Evolutionary conservation across 2,888 invertebrate species (phyloP), one percentile per base, ranked within the genome.

Genomic region (Eucriotettix oculatus): DNA sequence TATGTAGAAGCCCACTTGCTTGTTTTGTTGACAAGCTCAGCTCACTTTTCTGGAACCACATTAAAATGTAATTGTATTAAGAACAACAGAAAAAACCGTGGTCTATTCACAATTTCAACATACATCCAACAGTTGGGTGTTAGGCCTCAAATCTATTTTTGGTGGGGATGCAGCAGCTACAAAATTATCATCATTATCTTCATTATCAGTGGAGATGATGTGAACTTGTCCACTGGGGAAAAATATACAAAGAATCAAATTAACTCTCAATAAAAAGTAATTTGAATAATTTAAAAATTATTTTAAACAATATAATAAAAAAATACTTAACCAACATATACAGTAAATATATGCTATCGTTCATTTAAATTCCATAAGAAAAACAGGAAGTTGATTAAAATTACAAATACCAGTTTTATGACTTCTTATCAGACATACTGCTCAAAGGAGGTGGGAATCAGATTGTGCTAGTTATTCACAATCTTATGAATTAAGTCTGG

Each of bases 91-190:
- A 48, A 5, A 48, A 2, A 48, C 5, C n/a, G 9, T 14, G n/a
- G n/a, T 14, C n/a, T 2, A 5, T 12, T 7, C 48, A 17, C 17
- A 54, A 10, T 1, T n/a, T n/a, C 1, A 58, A 73, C 75, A 69
- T 69, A 77, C 78, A 68, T 76, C 74, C 59, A 78, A 69, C 63
- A 69, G 70, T 56, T 74, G 68, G 42, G 76, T 76, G 64, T 77
- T 75, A 57, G 75, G 75, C 63, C 68, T 69, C 63, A 67, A 66
- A 53, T 72, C 71, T 63, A 73, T 70, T 69, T 70, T 73, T 42
- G 74, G 75, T 42, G 73, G 69, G 56, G 69, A 69, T 12, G 71
- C 68, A 53, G 70, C 67, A 14, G 68, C 67, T 9, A 68, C 66
- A 63, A 67, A 69, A 57, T 72, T 70, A 61, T 71, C 72, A 62